These are phyloP conservation scores for Dryas iulia DNA, from an alignment of 1,140 invertebrate species.

Conservation along the genomic window DNA sequence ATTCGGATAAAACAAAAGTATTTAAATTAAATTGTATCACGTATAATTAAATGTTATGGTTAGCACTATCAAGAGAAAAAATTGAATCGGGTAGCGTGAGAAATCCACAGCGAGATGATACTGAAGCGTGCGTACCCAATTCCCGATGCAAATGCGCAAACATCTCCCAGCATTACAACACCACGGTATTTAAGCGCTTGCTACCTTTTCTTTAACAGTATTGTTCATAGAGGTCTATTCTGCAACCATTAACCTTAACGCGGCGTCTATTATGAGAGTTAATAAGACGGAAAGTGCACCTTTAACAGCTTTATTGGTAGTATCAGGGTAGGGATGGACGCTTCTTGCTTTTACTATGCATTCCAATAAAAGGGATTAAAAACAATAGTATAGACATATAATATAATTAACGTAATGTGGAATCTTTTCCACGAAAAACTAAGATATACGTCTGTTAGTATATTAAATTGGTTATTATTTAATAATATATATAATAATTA, in stretches of 20 bases:
- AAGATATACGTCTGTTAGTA: not conserved
- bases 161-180: conserved; percentile 42
- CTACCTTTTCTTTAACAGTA: conserved; percentile 56
- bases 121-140: conserved; percentile 72
- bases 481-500: not conserved
- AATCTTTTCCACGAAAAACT: not conserved
- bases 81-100: conserved; percentile 63
- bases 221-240: conserved; percentile 53
- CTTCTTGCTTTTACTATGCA: conserved; percentile 58
- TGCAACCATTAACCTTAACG: conserved; percentile 33
- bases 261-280: conserved; percentile 45
- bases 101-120: conserved; percentile 55
- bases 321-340: conserved; percentile 58
- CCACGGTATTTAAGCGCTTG: conserved; percentile 35
- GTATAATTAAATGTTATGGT: not conserved
- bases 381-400: conserved; percentile 41
- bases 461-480: not conserved
- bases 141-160: conserved; percentile 70
- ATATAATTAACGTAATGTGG: too few relatives aligned
- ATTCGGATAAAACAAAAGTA: too few relatives aligned
- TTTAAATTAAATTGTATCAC: not conserved
- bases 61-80: not conserved
- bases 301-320: conserved; percentile 65
- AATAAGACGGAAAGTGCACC: conserved; percentile 58
- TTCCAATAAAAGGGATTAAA: conserved; percentile 68